A percentile compares a stretch with the other conserved stretches of the same genome.
These are phyloP conservation scores for Steinernema carpocapsae DNA, from an alignment of 2,888 invertebrate genomes.

Conservation along the genomic window DNA sequence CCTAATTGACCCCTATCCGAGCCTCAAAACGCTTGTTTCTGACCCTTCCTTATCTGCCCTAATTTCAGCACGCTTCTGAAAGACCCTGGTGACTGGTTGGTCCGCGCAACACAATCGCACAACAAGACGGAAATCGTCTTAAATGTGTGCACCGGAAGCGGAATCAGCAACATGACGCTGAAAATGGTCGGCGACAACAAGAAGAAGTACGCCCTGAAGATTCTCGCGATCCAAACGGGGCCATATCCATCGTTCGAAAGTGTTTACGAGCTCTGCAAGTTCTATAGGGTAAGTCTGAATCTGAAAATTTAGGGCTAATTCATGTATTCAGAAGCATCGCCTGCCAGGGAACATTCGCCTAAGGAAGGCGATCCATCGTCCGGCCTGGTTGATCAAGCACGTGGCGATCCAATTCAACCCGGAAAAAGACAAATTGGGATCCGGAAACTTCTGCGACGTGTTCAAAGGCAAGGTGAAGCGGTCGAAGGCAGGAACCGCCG, in stretches of 20 bases:
- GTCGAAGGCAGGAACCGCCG: background rate
- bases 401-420: constrained; percentile 45
- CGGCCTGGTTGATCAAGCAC: constrained; percentile 53
- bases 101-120: constrained; percentile 49
- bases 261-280: constrained; percentile 47
- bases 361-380: constrained; percentile 41
- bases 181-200: constrained; percentile 21
- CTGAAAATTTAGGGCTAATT: too few relatives aligned
- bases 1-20: too few relatives aligned
- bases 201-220: constrained; percentile 19
- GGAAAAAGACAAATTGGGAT: constrained; percentile 33
- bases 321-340: constrained; percentile 31
- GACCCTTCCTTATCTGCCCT: background rate
- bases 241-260: constrained; percentile 37
- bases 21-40: too few relatives aligned
- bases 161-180: constrained; percentile 40
- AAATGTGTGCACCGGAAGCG: constrained; percentile 42
- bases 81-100: constrained; percentile 51
- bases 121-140: constrained; percentile 42
- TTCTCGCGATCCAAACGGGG: background rate
- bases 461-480: constrained; percentile 25
- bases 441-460: constrained; percentile 30
- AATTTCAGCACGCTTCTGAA: constrained; percentile 40
- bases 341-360: constrained; percentile 41
- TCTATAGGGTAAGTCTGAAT: constrained; percentile 47